These are phyloP conservation scores for Hozukius guyotensis DNA, from an alignment of 2,797 vertebrate species.

Conservation along the genomic window DNA sequence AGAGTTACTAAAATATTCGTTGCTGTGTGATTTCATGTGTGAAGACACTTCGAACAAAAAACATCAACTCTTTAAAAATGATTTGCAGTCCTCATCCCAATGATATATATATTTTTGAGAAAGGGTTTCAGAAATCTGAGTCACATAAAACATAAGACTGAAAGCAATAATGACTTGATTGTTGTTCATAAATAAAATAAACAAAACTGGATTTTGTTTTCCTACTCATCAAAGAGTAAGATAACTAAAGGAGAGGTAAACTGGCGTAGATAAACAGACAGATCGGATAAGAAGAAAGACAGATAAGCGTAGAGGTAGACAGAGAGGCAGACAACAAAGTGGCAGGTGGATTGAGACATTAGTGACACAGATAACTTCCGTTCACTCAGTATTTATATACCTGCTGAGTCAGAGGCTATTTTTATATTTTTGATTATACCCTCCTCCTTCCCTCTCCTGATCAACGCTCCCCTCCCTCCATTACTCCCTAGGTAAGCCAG, in stretches of 20 bases:
- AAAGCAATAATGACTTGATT: not conserved
- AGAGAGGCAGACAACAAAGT: not conserved
- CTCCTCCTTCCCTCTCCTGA: not conserved
- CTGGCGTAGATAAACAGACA: not conserved
- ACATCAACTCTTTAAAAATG: not conserved
- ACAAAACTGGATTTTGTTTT: not conserved
- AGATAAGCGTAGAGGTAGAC: not conserved
- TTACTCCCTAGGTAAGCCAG: no score
- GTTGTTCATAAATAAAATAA: not conserved
- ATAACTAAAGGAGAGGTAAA: not conserved
- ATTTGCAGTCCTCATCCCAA: not conserved
- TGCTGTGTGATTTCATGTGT: no score
- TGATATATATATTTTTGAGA: not conserved
- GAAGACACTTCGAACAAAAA: not conserved
- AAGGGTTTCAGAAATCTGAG: not conserved
- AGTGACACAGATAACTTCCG: not conserved
- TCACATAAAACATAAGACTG: not conserved
- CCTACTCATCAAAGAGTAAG: not conserved
- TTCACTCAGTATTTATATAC: slow-evolving; percentile 6
- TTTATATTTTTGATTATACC: slow-evolving; percentile 7
- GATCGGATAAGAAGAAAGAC: not conserved
- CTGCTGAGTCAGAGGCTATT: slow-evolving; percentile 47
- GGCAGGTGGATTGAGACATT: not conserved
- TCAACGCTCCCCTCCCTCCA: no score
- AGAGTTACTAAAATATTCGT: not conserved